Base-by-base conservation (phyloP, 2,797 vertebrate genomes). In the Gastrophryne carolinensis region DNA sequence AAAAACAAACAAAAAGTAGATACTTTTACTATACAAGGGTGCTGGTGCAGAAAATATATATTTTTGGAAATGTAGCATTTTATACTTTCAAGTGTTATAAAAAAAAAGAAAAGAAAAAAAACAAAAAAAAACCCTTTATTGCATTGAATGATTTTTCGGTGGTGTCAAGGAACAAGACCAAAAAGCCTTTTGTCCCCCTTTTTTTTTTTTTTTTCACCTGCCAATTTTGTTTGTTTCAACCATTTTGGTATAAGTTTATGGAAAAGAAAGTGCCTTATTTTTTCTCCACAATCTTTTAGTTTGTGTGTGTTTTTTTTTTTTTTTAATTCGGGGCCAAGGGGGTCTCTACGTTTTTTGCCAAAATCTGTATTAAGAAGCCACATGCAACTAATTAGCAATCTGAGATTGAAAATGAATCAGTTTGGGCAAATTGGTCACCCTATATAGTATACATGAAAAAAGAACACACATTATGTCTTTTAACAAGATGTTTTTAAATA, bases 11-110 rank as follows among this genome's bases (percentile, higher is more conserved):
- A 93, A 95, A 94, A 96, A 94, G 93, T 93, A 95, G 95, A 95
- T 95, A 96, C 95, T 98, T 98, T 98, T 98, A 98, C 96, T 92
- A 94, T 92, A 89, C 91, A 92, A 99, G 97, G 96, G 96, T 99
- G 97, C 97, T 99, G 96, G 96, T 96, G 94, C 95, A 95, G 91
- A 96, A 92, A 89, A 77, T 88, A 92, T 91, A 94, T 99, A 98
- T 99, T 98, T 99, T 99, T 99, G 95, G 89, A 97, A 96, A 97
- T 97, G 97, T 98, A 98, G 96, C 95, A 97, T 99, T 98, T 99
- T 98, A 98, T 98, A 99, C 95, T 95, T 95, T 97, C 95, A 97
- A 90, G 95, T 98, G 94, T 98, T 93, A 89, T 86, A 86, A 90
- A 92, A 93, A 84, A 87, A 88, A 87, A 87, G 68, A 26, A 21